Conservation (phyloP, 2,797 vertebrate species). For the Phoebastria nigripes region DNA sequence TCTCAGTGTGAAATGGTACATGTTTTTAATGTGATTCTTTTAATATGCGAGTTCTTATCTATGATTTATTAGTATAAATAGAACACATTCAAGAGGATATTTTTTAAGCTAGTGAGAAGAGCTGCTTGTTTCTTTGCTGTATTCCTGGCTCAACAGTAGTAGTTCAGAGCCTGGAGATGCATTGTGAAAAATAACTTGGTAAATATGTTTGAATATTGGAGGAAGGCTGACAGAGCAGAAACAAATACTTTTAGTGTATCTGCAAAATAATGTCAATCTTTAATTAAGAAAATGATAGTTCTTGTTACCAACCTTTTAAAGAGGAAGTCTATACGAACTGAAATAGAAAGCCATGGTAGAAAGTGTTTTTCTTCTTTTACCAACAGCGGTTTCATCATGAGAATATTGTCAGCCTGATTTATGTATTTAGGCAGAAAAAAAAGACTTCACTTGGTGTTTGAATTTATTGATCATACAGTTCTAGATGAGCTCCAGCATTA, state of each 20-base stretch:
- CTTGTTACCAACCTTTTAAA: background rate
- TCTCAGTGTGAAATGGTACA: background rate
- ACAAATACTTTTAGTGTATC: background rate
- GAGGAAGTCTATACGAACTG: background rate
- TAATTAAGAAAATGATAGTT: background rate
- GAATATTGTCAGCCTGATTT: constrained; percentile 68
- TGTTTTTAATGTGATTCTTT: background rate
- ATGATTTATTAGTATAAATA: background rate
- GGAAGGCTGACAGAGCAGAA: background rate
- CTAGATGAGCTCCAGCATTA: constrained; percentile 66
- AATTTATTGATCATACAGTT: constrained; percentile 70
- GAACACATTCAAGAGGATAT: background rate
- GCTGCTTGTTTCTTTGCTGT: background rate
- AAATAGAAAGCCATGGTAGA: constrained; percentile 4
- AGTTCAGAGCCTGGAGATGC: background rate
- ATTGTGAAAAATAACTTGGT: background rate
- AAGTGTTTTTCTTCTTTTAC: constrained; percentile 32
- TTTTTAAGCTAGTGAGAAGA: background rate
- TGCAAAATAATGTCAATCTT: background rate
- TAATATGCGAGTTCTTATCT: background rate
- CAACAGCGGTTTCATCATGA: constrained; percentile 63
- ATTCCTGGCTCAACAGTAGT: background rate
- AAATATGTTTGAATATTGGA: background rate
- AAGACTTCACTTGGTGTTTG: constrained; percentile 67
- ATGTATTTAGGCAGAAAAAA: constrained; percentile 68